Percentiles rank a stretch among this genome's conserved stretches.
These are phyloP conservation scores for Cyclopterus lumpus DNA, from an alignment of 2,797 vertebrate species.

Conservation along the genomic window DNA sequence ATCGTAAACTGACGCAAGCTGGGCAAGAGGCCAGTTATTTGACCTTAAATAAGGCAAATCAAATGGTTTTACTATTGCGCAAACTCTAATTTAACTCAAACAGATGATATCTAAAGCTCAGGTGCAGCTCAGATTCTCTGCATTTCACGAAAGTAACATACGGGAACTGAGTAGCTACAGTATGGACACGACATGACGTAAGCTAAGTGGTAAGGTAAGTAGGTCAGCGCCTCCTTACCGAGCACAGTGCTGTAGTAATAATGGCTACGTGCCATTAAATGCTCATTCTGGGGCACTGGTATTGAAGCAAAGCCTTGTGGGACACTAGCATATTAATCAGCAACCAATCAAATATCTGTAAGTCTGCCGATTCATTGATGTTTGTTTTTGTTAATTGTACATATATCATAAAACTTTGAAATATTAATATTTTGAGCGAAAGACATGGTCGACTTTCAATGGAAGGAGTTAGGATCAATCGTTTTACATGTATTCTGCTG, in stretches of 20 bases:
- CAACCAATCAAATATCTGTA: not conserved
- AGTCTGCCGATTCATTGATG: not conserved
- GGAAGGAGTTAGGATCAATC: not conserved
- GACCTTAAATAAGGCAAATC: not conserved
- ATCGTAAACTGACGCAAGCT: slow-evolving; percentile 25
- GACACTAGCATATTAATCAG: not conserved
- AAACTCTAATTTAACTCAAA: not conserved
- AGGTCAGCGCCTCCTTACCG: not conserved
- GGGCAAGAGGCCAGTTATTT: slow-evolving; percentile 4
- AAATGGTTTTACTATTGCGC: not conserved
- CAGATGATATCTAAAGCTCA: not conserved
- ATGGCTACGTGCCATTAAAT: not conserved
- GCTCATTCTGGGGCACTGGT: not conserved
- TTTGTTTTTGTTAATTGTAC: not conserved
- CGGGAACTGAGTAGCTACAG: not conserved
- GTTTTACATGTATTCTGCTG: not conserved
- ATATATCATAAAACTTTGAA: not conserved
- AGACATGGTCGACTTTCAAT: not conserved
- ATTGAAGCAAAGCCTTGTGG: not conserved
- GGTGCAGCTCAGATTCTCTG: not conserved
- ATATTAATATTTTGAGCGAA: not conserved
- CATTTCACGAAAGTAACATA: not conserved
- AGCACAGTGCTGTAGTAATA: slow-evolving; percentile 6
- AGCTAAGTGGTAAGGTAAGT: not conserved
- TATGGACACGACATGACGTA: not conserved